A percentile compares a stretch with the other conserved stretches of the same genome.
phyloP scores from a whole-genome alignment of 2,797 vertebrate species.

The Xiphophorus birchmanni region DNA sequence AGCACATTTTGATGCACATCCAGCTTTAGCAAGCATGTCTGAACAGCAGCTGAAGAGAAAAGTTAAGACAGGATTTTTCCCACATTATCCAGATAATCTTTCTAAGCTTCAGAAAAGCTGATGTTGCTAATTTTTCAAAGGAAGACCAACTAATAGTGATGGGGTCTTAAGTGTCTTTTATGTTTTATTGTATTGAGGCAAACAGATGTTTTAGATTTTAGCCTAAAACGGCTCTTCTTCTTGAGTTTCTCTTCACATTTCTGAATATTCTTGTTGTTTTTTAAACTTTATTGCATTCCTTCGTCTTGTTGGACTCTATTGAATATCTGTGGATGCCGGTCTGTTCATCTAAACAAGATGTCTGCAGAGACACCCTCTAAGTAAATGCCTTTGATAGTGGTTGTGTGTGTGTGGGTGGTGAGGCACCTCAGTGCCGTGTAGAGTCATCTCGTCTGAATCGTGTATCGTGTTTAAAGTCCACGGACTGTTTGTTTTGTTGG shows the following conservation, averaged over 20 bases:
- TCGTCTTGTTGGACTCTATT: neutral
- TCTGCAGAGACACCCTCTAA: neutral
- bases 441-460: conserved; percentile 6
- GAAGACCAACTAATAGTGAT: neutral
- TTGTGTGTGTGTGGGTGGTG: neutral
- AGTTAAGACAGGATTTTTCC: neutral
- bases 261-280: neutral
- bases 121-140: neutral
- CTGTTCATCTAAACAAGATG: neutral
- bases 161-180: neutral
- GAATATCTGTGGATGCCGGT: neutral
- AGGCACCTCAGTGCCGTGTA: neutral
- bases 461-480: conserved; percentile 30
- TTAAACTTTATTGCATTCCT: neutral
- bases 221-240: neutral
- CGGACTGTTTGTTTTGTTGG: conserved; percentile 29
- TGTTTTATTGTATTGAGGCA: neutral
- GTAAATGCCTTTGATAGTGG: neutral
- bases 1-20: neutral
- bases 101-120: neutral
- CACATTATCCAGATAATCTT: neutral
- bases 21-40: neutral
- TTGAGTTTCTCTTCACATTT: neutral
- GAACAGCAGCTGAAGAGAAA: neutral
- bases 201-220: neutral